phyloP scores from a whole-genome alignment of 2,797 vertebrate genomes.

The Brachyrhaphis roseni region DNA sequence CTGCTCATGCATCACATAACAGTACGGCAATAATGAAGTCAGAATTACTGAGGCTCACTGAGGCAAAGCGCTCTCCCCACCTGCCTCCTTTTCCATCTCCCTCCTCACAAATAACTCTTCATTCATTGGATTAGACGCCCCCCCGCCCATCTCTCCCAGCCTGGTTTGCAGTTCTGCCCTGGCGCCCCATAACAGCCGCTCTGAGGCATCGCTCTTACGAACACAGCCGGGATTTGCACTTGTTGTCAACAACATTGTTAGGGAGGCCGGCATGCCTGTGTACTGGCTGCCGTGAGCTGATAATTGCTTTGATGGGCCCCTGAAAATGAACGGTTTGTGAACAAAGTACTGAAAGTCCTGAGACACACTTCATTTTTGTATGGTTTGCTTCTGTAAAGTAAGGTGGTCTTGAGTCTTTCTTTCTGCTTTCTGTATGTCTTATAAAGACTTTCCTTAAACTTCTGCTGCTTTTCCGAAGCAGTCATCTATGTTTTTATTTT shows the following conservation, averaged over 20 bases:
- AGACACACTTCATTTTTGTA: neutral
- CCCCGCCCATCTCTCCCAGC: conserved; percentile 32
- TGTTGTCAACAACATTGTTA: conserved; percentile 70
- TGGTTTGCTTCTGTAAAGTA: neutral
- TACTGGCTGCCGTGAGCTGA: conserved; percentile 42
- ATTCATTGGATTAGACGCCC: conserved; percentile 58
- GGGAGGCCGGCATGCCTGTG: conserved; percentile 41
- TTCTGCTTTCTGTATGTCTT: neutral
- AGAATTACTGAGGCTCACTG: conserved; percentile 65
- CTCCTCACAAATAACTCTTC: conserved; percentile 59
- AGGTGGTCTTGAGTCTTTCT: neutral
- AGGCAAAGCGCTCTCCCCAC: conserved; percentile 59
- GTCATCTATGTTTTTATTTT: neutral
- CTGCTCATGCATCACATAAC: conserved; percentile 58
- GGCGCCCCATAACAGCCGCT: conserved; percentile 45
- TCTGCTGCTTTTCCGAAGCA: neutral
- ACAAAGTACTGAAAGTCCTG: conserved; percentile 11
- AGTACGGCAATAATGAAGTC: conserved; percentile 62
- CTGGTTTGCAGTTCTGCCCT: conserved; percentile 38
- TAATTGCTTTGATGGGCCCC: conserved; percentile 48
- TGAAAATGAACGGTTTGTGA: conserved; percentile 26
- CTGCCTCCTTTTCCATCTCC: conserved; percentile 45
- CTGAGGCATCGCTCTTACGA: conserved; percentile 41
- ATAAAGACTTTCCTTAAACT: neutral
- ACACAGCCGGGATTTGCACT: conserved; percentile 46